These are phyloP conservation scores for Heliconius cydno DNA, from an alignment of 2,888 invertebrate species.

Conservation along the genomic window DNA sequence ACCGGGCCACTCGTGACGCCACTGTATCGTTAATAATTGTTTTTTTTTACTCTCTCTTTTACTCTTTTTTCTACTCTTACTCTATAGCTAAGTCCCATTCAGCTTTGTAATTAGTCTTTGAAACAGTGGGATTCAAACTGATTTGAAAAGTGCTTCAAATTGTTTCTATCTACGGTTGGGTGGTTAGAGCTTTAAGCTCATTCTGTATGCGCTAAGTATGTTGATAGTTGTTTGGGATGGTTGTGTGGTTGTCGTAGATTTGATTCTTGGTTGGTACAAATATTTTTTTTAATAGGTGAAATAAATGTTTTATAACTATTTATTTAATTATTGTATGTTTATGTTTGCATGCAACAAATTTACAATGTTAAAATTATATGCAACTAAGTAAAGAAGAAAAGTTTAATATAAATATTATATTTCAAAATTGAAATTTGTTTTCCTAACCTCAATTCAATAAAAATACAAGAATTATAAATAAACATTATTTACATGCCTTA, in stretches of 20 bases:
- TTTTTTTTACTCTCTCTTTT: slow-evolving; percentile 66
- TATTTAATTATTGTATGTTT: neutral
- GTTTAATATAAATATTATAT: slow-evolving; percentile 1
- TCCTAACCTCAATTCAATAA: neutral
- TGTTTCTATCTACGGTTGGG: slow-evolving; percentile 39
- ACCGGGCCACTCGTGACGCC: slow-evolving; percentile 80
- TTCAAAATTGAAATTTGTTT: neutral
- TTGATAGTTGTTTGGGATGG: neutral
- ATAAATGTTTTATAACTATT: no score
- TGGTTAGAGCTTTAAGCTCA: slow-evolving; percentile 30
- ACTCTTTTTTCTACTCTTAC: slow-evolving; percentile 48
- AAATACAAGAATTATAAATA: neutral
- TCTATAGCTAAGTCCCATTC: slow-evolving; percentile 71
- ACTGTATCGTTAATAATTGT: slow-evolving; percentile 82
- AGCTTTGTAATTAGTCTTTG: slow-evolving; percentile 80
- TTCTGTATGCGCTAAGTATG: slow-evolving; percentile 24
- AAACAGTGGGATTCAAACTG: slow-evolving; percentile 58
- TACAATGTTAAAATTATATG: neutral
- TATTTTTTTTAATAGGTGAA: neutral
- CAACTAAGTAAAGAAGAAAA: neutral
- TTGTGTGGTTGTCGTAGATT: neutral
- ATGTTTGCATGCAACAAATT: neutral
- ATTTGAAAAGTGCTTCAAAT: slow-evolving; percentile 56
- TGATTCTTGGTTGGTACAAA: neutral
- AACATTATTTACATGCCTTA: no score